Conservation (phyloP, 2,888 invertebrate genomes). For the Anarsia innoxiella region DNA sequence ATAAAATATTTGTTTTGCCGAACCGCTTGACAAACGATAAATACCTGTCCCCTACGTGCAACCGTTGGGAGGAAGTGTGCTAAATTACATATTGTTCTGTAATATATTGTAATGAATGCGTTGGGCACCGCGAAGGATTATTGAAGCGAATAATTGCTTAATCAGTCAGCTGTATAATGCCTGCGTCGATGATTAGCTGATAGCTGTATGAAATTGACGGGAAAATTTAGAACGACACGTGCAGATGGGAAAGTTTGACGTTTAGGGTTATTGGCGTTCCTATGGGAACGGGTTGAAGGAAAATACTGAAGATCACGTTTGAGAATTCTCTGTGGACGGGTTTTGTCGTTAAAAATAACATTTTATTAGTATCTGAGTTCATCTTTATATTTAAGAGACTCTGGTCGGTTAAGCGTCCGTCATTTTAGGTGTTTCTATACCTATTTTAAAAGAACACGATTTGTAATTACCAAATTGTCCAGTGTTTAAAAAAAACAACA, state of each 20-base stretch:
- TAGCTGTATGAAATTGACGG: slow-evolving; percentile 57
- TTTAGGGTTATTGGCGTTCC: too few species aligned
- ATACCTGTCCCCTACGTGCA: slow-evolving; percentile 38
- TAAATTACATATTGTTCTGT: slow-evolving; percentile 62
- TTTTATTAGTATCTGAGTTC: too few species aligned
- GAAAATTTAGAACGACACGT: slow-evolving; percentile 16
- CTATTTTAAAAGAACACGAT: too few species aligned
- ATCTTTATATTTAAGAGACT: too few species aligned
- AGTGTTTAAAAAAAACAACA: neutral
- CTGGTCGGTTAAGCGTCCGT: too few species aligned
- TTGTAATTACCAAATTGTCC: too few species aligned
- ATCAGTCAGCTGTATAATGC: slow-evolving; percentile 65
- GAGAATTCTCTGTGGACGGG: too few species aligned
- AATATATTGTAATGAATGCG: slow-evolving; percentile 66
- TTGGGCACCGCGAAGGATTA: slow-evolving; percentile 42
- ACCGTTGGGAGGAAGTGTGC: slow-evolving; percentile 45
- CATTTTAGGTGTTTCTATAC: too few species aligned
- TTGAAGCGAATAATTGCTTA: slow-evolving; percentile 67
- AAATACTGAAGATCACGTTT: too few species aligned
- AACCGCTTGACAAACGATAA: slow-evolving; percentile 24
- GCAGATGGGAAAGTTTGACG: too few species aligned
- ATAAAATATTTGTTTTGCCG: neutral
- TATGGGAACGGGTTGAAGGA: too few species aligned
- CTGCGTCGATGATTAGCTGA: slow-evolving; percentile 55
- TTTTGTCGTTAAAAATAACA: too few species aligned